A percentile compares a stretch with the other conserved stretches of the same genome.
Conservation (phyloP, 2,888 invertebrate species). For the Litoditis marina region DNA sequence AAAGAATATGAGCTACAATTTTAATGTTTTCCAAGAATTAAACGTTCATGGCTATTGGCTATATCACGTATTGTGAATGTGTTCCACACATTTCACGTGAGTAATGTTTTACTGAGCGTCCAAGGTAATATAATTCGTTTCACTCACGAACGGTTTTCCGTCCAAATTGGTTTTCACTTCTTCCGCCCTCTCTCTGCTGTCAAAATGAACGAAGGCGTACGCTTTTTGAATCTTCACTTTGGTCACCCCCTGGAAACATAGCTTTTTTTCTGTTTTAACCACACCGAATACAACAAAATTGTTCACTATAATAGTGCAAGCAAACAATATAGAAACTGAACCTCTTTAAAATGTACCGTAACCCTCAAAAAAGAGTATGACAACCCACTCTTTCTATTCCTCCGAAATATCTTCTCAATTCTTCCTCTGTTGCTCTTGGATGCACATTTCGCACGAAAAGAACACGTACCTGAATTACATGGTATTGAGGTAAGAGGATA, state of each 20-base stretch:
- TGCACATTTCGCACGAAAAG: slow-evolving; percentile 14
- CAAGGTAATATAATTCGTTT: too few species aligned
- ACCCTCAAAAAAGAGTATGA: neutral
- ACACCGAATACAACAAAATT: too few species aligned
- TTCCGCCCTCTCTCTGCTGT: neutral
- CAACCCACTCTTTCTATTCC: neutral
- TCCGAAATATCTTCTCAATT: slow-evolving; percentile 4
- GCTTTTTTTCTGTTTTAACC: neutral
- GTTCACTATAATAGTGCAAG: too few species aligned
- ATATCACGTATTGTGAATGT: too few species aligned
- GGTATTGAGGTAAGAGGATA: too few species aligned
- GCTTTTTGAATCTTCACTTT: slow-evolving; percentile 15
- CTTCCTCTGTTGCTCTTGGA: slow-evolving; percentile 10
- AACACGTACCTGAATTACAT: slow-evolving; percentile 8
- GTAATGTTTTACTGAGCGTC: too few species aligned
- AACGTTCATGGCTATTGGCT: too few species aligned
- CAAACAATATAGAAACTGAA: too few species aligned
- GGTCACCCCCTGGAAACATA: slow-evolving; percentile 1
- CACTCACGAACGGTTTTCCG: neutral
- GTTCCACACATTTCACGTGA: too few species aligned
- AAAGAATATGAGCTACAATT: too few species aligned
- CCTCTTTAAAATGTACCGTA: too few species aligned
- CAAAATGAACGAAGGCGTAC: slow-evolving; percentile 16
- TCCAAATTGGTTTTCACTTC: neutral
- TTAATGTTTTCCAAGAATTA: too few species aligned